Base-by-base conservation (phyloP, 2,888 invertebrate genomes). In the Xanthorhoe spadicearia region DNA sequence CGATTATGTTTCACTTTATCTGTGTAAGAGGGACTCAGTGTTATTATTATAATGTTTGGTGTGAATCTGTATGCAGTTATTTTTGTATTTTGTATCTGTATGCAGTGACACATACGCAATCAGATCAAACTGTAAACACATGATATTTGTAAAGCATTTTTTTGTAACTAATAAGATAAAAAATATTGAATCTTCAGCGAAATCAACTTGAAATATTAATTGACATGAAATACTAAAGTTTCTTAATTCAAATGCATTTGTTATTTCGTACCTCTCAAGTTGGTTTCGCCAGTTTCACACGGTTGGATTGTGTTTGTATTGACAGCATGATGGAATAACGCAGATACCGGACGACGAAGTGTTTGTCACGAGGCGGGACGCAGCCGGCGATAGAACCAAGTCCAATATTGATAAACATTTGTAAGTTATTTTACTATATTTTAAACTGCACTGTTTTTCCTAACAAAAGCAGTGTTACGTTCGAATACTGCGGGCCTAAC, bases 271-370 rank as follows among this genome's bases (percentile, higher is more conserved):
- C 51, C 15, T 49, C n/a, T 46, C 48, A 57, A 38, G 23, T 61
- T 49, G 43, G 48, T 15, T 56, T 65, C 10, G 51, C 17, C 13
- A 54, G 19, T 17, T 28, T 61, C 43, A 77, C 82, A 82, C 79
- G 76, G 75, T 71, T 78, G 83, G 83, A 75, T 51, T 61, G 68
- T 69, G 86, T 85, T 78, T 84, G 85, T 90, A 85, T 90, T 87
- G 88, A 87, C 92, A 92, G 92, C 90, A 89, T 88, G 92, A 90
- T 79, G 84, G 83, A 76, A 80, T 78, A 64, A 77, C 81, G 68
- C 74, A 77, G 73, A 74, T 79, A 38, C 55, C 74, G n/a, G 86
- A 86, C 58, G 80, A 78, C 43, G 85, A 81, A 50, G 80, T 83
- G 15, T 81, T 80, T 74, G 80, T 79, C 71, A 52, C 60, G 56